Percentiles rank a stretch among this genome's conserved stretches.
Conservation (phyloP, 2,113 vertebrate species). For the Trogon melanurus region DNA sequence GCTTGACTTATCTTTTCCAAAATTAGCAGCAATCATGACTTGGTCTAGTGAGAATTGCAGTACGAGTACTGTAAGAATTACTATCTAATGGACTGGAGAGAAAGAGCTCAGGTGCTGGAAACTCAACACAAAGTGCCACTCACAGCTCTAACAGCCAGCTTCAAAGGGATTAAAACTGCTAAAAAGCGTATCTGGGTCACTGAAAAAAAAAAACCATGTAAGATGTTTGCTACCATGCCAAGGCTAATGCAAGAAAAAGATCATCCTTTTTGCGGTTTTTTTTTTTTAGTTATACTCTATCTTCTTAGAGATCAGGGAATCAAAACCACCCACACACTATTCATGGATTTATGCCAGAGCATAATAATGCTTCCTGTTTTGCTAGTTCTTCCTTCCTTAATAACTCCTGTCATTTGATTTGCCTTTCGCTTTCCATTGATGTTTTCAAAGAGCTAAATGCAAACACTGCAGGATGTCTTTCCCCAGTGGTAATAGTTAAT, state of each 20-base stretch:
- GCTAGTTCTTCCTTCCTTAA: background rate
- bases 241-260: background rate
- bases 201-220: background rate
- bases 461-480: background rate
- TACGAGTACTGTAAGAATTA: background rate
- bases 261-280: background rate
- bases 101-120: background rate
- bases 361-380: background rate
- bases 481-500: background rate
- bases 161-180: background rate
- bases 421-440: background rate
- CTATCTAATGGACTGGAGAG: background rate
- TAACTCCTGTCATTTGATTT: background rate
- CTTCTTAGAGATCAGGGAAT: background rate
- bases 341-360: background rate
- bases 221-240: background rate
- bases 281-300: background rate
- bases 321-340: background rate
- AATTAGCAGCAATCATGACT: background rate
- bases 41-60: background rate
- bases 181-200: background rate
- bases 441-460: slow-evolving; percentile 11
- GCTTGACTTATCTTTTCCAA: background rate
- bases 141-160: background rate
- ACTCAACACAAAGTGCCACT: background rate